Conservation (phyloP, 2,888 invertebrate species). For the Dexiosoma caninum region DNA sequence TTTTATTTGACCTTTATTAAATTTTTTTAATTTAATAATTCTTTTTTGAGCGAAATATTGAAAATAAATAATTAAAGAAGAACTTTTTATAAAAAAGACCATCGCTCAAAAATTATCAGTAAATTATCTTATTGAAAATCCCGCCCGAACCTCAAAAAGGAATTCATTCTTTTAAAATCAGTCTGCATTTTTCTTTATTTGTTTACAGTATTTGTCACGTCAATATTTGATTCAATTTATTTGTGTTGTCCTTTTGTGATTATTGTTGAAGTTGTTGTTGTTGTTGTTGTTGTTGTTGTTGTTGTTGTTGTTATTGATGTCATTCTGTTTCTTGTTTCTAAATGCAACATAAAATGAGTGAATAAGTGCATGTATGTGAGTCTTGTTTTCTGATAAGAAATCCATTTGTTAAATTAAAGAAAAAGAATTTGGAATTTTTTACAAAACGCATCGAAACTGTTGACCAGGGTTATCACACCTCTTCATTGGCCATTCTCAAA, state of each 20-base stretch:
- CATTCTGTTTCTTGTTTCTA: conserved; percentile 5
- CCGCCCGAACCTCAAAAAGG: background rate
- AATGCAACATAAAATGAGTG: conserved; percentile 5
- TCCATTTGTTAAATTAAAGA: conserved; percentile 63
- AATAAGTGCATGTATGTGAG: conserved; percentile 34
- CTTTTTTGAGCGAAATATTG: too few species aligned
- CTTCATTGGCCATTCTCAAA: background rate
- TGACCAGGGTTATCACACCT: background rate
- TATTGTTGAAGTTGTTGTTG: conserved; percentile 9
- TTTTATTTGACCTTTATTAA: too few species aligned
- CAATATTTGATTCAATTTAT: conserved; percentile 56
- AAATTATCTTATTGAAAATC: too few species aligned
- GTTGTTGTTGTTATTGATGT: conserved; percentile 10
- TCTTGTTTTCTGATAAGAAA: conserved; percentile 59
- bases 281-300: conserved; percentile 21
- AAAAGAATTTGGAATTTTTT: conserved; percentile 23
- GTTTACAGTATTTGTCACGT: conserved; percentile 49
- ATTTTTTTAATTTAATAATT: too few species aligned
- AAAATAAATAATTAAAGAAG: too few species aligned
- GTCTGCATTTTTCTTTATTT: background rate
- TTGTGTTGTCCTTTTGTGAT: conserved; percentile 30
- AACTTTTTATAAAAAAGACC: too few species aligned
- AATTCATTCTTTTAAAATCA: conserved; percentile 9
- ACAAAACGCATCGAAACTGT: background rate
- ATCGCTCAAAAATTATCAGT: too few species aligned